Conservation (phyloP, 2,797 vertebrate genomes). For the Nannoperca australis region DNA sequence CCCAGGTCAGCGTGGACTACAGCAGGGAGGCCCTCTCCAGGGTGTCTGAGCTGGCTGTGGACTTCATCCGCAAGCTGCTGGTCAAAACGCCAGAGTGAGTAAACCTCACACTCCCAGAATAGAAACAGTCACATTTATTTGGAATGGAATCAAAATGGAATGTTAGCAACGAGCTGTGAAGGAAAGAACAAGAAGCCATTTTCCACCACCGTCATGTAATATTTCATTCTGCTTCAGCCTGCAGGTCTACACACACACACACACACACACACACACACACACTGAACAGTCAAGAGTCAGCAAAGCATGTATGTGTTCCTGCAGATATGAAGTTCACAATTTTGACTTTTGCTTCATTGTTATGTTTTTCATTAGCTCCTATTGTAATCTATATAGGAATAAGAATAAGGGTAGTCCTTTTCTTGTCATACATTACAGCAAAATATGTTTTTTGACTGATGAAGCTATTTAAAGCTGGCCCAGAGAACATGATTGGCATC, state of each 20-base stretch:
- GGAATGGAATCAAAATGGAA: not conserved
- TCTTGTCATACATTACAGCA: not conserved
- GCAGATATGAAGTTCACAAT: not conserved
- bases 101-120: not conserved
- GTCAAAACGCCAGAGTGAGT: slow-evolving; percentile 96
- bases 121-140: not conserved
- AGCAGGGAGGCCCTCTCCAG: slow-evolving; percentile 91
- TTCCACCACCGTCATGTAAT: not conserved
- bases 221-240: slow-evolving; percentile 6
- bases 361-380: no score
- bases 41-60: slow-evolving; percentile 92
- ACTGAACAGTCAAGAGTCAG: not conserved
- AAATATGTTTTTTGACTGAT: not conserved
- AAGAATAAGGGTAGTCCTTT: not conserved
- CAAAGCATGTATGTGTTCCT: not conserved
- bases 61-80: slow-evolving; percentile 95
- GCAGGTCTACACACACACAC: not conserved
- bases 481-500: no score
- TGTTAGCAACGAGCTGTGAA: not conserved
- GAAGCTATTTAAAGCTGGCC: no score
- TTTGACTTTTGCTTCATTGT: not conserved
- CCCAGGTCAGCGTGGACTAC: slow-evolving; percentile 96
- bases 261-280: slow-evolving; percentile 6
- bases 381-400: not conserved
- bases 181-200: slow-evolving; percentile 3